Evolutionary conservation across 2,113 vertebrate genomes (phyloP).

Genomic region (Percina caprodes): DNA sequence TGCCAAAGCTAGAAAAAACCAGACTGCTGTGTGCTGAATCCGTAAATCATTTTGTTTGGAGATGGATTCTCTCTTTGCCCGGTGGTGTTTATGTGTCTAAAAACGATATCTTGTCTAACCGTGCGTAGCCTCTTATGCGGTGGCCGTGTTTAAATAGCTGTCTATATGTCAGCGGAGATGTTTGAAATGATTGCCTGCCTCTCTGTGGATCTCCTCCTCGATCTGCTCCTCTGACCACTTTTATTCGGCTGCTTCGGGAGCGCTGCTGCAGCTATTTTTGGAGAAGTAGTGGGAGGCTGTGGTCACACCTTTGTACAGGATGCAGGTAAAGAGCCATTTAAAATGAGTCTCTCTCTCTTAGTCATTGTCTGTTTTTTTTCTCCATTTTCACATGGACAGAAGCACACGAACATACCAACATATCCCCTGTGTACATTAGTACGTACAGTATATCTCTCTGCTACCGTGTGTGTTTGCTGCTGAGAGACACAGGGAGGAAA

Average conservation of each 20-base stretch:
- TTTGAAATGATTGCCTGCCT: constrained; percentile 68
- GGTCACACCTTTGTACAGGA: constrained; percentile 81
- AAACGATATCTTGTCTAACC: constrained; percentile 14
- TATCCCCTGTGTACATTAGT: constrained; percentile 3
- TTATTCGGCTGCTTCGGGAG: constrained; percentile 62
- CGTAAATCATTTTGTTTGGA: constrained; percentile 28
- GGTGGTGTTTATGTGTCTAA: constrained; percentile 29
- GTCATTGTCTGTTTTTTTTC: not conserved
- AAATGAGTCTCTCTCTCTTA: constrained; percentile 19
- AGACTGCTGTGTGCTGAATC: constrained; percentile 15
- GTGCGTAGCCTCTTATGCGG: not conserved
- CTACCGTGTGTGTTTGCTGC: constrained; percentile 15
- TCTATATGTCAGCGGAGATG: constrained; percentile 65
- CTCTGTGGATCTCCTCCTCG: constrained; percentile 69
- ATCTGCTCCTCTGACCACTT: constrained; percentile 73
- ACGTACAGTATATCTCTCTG: constrained; percentile 38
- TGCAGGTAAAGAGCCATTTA: constrained; percentile 74
- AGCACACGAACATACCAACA: not conserved
- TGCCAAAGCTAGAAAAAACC: not conserved
- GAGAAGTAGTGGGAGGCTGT: constrained; percentile 77
- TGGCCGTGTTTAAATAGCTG: constrained; percentile 65
- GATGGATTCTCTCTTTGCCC: constrained; percentile 31
- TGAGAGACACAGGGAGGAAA: constrained; percentile 58
- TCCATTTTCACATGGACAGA: not conserved
- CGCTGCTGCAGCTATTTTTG: constrained; percentile 78